These are phyloP conservation scores for Ophonus ardosiacus DNA, from an alignment of 2,888 invertebrate species.

Conservation along the genomic window DNA sequence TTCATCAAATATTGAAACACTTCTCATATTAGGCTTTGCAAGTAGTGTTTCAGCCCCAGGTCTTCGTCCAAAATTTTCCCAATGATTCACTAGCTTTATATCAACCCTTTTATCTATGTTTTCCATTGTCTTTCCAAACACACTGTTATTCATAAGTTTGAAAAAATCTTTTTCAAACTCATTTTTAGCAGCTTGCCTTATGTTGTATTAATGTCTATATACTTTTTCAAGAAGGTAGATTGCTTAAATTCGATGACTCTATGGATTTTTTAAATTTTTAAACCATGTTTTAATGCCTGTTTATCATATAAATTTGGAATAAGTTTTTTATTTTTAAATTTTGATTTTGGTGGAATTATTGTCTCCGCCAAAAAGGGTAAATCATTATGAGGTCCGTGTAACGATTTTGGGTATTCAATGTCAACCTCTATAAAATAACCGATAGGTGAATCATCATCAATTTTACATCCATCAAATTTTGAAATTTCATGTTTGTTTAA, in stretches of 20 bases:
- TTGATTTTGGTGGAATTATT: conserved; percentile 39
- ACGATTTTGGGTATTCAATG: neutral
- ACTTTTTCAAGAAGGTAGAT: conserved; percentile 71
- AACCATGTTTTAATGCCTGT: conserved; percentile 68
- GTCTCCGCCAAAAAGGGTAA: conserved; percentile 65
- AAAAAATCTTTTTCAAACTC: conserved; percentile 66
- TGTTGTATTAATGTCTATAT: conserved; percentile 73
- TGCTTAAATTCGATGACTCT: conserved; percentile 72
- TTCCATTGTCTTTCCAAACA: conserved; percentile 71
- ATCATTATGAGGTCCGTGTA: conserved; percentile 58
- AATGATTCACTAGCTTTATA: conserved; percentile 23
- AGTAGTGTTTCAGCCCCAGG: neutral
- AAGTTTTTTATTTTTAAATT: conserved; percentile 61
- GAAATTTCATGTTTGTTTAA: neutral
- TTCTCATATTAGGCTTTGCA: neutral
- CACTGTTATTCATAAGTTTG: conserved; percentile 72
- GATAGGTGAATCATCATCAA: too few species aligned
- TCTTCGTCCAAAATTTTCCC: neutral
- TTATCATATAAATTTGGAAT: conserved; percentile 65
- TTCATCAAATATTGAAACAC: neutral
- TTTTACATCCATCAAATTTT: neutral
- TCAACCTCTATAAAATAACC: too few species aligned
- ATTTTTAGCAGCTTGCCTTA: conserved; percentile 63
- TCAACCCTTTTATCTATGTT: conserved; percentile 70
- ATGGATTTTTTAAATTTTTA: conserved; percentile 70